phyloP scores from a whole-genome alignment of 1,140 invertebrate genomes.

The Bombus impatiens region DNA sequence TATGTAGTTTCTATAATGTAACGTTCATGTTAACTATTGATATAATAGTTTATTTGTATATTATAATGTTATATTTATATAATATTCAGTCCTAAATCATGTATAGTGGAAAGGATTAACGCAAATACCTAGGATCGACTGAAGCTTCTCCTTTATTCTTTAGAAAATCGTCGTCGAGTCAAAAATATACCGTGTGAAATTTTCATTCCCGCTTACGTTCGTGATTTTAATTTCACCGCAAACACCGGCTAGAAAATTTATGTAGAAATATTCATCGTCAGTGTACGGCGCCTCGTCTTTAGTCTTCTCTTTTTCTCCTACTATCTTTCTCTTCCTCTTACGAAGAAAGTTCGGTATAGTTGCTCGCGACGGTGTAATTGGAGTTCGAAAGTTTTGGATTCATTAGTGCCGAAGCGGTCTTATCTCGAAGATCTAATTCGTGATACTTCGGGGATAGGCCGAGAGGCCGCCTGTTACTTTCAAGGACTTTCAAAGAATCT shows the following conservation, averaged over 20 bases:
- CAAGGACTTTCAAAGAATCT: constrained; percentile 74
- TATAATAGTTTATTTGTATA: too few relatives aligned
- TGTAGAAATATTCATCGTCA: constrained; percentile 57
- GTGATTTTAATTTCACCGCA: constrained; percentile 48
- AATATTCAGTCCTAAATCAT: not conserved
- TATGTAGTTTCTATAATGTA: too few relatives aligned
- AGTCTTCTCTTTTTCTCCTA: not conserved
- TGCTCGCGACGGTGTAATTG: constrained; percentile 67
- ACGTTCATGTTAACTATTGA: too few relatives aligned
- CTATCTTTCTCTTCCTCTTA: not conserved
- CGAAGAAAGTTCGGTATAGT: constrained; percentile 61
- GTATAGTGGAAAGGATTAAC: not conserved
- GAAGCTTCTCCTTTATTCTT: not conserved
- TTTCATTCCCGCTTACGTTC: constrained; percentile 19
- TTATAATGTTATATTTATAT: not conserved
- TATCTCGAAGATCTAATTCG: constrained; percentile 75
- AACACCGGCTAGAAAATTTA: constrained; percentile 43
- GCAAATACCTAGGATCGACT: not conserved
- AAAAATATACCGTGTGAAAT: constrained; percentile 27
- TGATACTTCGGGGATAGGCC: constrained; percentile 60
- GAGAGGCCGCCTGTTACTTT: constrained; percentile 70
- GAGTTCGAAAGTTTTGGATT: constrained; percentile 76
- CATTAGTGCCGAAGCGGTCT: constrained; percentile 73
- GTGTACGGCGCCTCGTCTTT: not conserved
- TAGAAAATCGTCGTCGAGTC: not conserved